Percentiles rank a stretch among this genome's conserved stretches.
Conservation (phyloP, 2,113 vertebrate genomes). For the Myotis yumanensis region DNA sequence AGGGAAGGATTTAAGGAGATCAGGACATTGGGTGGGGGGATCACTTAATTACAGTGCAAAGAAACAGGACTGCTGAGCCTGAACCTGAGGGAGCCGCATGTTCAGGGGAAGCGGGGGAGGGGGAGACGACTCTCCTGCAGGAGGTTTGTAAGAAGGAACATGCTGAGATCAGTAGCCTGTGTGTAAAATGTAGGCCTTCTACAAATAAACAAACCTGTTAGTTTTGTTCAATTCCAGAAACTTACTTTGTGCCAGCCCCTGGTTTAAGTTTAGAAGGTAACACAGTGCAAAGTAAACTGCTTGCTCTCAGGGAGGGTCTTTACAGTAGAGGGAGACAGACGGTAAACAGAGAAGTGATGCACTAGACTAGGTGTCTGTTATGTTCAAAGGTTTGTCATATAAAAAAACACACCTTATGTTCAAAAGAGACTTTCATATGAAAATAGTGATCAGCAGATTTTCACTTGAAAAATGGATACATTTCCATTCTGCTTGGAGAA, state of each 20-base stretch:
- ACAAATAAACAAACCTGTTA: neutral
- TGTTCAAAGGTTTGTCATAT: neutral
- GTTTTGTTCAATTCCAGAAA: neutral
- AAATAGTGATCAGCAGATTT: slow-evolving; percentile 6
- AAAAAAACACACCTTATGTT: neutral
- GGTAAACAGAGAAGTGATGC: neutral
- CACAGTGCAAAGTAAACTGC: neutral
- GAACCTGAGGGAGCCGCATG: neutral
- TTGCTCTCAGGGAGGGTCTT: neutral
- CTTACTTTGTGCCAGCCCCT: neutral
- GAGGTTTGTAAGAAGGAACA: neutral
- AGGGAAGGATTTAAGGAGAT: neutral
- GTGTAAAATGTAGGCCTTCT: neutral
- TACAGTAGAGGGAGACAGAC: neutral
- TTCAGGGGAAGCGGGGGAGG: neutral
- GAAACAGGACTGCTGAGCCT: neutral
- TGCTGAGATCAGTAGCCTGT: neutral
- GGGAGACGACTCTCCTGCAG: neutral
- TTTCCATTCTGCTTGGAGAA: neutral
- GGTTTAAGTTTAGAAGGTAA: neutral
- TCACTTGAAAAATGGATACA: neutral
- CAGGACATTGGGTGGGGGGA: neutral
- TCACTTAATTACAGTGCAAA: neutral
- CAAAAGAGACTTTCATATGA: neutral
- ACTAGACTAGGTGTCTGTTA: neutral